Conservation (phyloP, 2,888 invertebrate species). For the Piscicola geometra region DNA sequence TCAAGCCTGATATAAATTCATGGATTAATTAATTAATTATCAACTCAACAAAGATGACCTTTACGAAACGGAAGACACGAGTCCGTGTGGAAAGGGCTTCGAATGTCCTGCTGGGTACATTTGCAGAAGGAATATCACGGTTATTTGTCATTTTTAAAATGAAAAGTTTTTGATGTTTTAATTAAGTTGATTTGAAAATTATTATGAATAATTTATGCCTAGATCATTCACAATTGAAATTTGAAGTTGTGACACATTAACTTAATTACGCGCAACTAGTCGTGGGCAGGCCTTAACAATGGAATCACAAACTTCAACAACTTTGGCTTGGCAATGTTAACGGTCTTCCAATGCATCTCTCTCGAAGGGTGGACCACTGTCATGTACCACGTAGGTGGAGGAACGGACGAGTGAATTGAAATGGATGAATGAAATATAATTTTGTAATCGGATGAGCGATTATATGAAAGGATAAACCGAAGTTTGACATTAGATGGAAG, state of each 20-base stretch:
- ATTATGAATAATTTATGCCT: no score
- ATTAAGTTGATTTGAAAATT: no score
- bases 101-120: constrained; percentile 32
- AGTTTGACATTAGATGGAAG: no score
- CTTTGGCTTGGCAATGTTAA: constrained; percentile 96
- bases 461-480: no score
- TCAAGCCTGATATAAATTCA: no score
- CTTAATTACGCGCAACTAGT: not conserved
- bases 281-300: constrained; percentile 52
- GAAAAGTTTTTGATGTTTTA: no score
- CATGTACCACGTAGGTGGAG: constrained; percentile 74
- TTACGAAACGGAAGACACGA: constrained; percentile 70
- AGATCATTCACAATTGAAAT: no score
- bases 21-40: no score
- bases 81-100: constrained; percentile 71
- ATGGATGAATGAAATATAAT: no score
- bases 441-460: no score
- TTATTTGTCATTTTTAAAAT: not conserved
- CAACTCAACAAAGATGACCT: no score
- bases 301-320: constrained; percentile 99
- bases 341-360: constrained; percentile 95
- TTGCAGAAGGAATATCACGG: constrained; percentile 22
- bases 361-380: constrained; percentile 98
- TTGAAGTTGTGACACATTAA: no score
- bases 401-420: not conserved